Conservation (phyloP, 2,113 vertebrate species). For the Prolemur simus region DNA sequence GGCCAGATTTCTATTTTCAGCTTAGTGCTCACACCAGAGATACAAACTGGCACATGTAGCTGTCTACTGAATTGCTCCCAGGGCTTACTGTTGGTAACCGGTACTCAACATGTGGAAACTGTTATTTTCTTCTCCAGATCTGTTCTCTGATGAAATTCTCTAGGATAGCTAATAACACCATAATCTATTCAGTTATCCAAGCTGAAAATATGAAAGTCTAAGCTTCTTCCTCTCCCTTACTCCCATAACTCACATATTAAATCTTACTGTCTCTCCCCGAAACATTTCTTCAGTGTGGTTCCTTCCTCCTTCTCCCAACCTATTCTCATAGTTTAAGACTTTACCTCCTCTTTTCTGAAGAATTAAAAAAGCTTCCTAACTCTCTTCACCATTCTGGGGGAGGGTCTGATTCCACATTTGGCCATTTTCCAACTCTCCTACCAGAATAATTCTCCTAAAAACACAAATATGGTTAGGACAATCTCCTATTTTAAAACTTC, state of each 20-base stretch:
- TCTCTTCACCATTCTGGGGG: background rate
- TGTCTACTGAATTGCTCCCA: background rate
- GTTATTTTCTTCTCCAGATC: background rate
- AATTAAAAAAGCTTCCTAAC: background rate
- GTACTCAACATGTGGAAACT: background rate
- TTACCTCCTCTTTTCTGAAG: background rate
- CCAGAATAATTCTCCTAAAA: background rate
- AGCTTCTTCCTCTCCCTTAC: background rate
- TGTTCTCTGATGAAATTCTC: background rate
- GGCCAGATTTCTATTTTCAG: conserved; percentile 3
- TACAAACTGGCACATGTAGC: background rate
- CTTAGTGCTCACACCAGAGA: background rate
- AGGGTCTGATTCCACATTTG: background rate
- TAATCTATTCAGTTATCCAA: background rate
- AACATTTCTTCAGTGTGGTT: background rate
- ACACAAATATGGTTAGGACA: background rate
- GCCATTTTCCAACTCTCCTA: background rate
- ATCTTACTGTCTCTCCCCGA: background rate
- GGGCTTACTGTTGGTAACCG: background rate
- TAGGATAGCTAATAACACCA: background rate
- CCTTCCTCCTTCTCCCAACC: background rate
- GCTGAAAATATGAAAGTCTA: background rate
- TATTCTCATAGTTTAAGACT: background rate
- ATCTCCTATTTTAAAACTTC: background rate
- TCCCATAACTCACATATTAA: background rate